Conservation (phyloP, 2,113 vertebrate species). For the Laticauda colubrina region DNA sequence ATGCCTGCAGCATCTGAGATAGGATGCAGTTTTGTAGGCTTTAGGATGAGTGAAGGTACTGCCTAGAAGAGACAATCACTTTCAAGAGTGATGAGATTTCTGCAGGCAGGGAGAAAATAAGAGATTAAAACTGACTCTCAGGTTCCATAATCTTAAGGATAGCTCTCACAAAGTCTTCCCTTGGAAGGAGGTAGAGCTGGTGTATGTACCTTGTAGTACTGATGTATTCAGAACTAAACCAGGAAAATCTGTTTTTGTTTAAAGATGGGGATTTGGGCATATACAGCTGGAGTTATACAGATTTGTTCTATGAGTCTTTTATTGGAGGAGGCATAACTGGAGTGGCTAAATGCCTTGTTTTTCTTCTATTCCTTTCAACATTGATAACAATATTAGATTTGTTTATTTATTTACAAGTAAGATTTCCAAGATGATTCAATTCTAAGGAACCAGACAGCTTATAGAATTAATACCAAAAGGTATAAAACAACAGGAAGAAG, state of each 20-base stretch:
- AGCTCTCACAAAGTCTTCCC: not conserved
- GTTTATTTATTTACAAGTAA: not conserved
- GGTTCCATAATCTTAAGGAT: not conserved
- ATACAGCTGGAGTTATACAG: not conserved
- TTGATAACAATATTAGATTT: not conserved
- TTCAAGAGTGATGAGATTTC: not conserved
- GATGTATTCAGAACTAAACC: not conserved
- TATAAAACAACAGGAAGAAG: not conserved
- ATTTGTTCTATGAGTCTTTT: conserved; percentile 2
- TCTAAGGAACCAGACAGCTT: not conserved
- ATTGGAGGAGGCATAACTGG: not conserved
- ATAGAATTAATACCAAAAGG: not conserved
- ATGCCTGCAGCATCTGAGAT: conserved; percentile 10
- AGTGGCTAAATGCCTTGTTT: not conserved
- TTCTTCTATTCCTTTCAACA: not conserved
- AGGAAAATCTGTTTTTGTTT: not conserved
- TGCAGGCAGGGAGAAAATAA: not conserved
- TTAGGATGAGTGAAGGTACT: not conserved
- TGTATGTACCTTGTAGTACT: not conserved
- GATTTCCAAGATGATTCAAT: not conserved
- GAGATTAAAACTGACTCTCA: not conserved
- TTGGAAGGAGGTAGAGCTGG: not conserved
- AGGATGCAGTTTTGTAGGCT: conserved; percentile 13
- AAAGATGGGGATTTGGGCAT: not conserved
- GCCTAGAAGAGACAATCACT: conserved; percentile 7